These are phyloP conservation scores for Gobio gobio DNA, from an alignment of 2,113 vertebrate genomes.

Conservation along the genomic window DNA sequence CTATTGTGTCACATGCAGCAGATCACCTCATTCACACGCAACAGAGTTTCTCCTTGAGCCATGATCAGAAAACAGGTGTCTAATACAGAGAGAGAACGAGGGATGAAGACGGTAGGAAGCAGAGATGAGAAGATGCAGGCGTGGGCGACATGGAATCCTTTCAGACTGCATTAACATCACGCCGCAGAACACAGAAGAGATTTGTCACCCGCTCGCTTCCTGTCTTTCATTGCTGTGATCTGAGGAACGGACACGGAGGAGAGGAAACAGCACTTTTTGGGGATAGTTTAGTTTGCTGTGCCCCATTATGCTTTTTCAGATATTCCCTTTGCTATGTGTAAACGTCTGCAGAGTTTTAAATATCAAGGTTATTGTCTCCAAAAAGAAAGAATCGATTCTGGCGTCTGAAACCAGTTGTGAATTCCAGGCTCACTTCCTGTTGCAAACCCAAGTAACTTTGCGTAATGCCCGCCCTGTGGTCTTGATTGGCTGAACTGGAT, in stretches of 20 bases:
- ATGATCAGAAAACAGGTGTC: constrained; percentile 23
- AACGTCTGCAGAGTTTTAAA: too few relatives aligned
- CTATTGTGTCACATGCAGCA: neutral
- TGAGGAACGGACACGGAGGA: neutral
- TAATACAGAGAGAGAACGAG: neutral
- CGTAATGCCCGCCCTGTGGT: too few relatives aligned
- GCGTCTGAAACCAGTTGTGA: too few relatives aligned
- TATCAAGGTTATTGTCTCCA: too few relatives aligned
- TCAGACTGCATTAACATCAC: constrained; percentile 68
- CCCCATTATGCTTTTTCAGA: neutral
- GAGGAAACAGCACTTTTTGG: neutral
- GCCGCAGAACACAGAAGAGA: constrained; percentile 58
- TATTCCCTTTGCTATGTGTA: too few relatives aligned
- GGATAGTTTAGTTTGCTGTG: neutral
- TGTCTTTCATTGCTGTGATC: constrained; percentile 34
- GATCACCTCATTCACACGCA: neutral
- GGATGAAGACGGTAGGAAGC: neutral
- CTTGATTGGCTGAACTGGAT: too few relatives aligned
- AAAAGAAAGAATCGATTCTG: too few relatives aligned
- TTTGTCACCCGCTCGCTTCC: constrained; percentile 54
- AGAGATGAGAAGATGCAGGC: constrained; percentile 11
- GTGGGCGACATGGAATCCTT: constrained; percentile 60
- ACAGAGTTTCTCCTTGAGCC: constrained; percentile 14
- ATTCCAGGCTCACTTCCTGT: too few relatives aligned
- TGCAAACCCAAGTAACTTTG: too few relatives aligned